Evolutionary conservation across 2,113 vertebrate species (phyloP).

Genomic region (Herpetotheres cachinnans): DNA sequence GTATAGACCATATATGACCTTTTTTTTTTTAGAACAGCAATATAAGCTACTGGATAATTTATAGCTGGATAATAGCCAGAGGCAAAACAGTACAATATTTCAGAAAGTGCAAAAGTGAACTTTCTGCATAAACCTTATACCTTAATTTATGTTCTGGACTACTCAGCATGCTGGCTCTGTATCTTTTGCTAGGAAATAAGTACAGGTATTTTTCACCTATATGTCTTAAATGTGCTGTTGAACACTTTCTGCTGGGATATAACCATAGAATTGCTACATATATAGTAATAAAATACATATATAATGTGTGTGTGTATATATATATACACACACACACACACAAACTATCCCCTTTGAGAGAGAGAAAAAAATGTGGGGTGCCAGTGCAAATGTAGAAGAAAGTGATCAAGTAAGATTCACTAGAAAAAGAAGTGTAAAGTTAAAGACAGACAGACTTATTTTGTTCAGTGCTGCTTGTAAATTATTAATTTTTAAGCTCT

Average conservation of each 20-base stretch:
- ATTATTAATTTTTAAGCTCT: neutral
- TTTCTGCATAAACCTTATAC: neutral
- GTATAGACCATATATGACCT: neutral
- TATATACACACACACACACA: too few relatives aligned
- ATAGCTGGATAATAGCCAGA: neutral
- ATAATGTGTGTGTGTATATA: too few relatives aligned
- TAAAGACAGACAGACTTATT: neutral
- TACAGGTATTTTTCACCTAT: neutral
- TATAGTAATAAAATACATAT: too few relatives aligned
- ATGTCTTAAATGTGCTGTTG: neutral
- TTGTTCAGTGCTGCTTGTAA: neutral
- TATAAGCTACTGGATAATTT: neutral
- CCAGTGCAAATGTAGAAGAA: neutral
- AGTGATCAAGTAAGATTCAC: neutral
- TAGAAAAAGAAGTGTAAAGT: neutral
- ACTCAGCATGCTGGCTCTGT: neutral
- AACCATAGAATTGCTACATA: neutral
- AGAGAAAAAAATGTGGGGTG: neutral
- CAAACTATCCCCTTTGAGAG: neutral
- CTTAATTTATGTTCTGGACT: neutral
- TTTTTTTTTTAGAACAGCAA: neutral
- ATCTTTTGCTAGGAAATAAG: neutral
- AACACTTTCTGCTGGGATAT: neutral
- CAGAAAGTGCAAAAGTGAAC: neutral
- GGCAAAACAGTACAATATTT: neutral